Base-by-base conservation (phyloP, 2,888 invertebrate species). In the Alcis repandata region DNA sequence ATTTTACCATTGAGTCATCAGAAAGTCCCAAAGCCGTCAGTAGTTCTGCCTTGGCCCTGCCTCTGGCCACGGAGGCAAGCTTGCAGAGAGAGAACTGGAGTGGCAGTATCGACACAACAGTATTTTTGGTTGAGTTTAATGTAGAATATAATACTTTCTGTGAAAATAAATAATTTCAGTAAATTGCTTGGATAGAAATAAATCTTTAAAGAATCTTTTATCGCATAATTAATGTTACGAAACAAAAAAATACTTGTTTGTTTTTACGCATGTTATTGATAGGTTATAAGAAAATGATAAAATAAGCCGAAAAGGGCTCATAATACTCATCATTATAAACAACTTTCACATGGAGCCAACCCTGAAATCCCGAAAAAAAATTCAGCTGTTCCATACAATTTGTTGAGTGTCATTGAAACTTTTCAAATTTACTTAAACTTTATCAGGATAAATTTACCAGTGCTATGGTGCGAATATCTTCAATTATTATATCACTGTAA, bases 51-150 rank as follows among this genome's bases (percentile, higher is more conserved):
- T 79, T 84, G 0, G 85, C 69, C 0, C 63, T 48, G 0, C 80
- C 83, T 0, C 66, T 60, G 0, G 89, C 85, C 0, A 79, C 54
- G 0, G 77, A 67, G 0, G 84, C 82, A 0, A 90, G 69, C 67
- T 88, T 88, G 67, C 86, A 87, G 0, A 90, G 59, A 0, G 83
- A 60, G 1, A 87, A 68, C 0, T 80, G 79, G 0, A 89, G 63
- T 0, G 80, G 67, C 0, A 87, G 53, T 0, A 82, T 68, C 0
- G 88, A 84, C 0, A 85, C 77, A 1, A 81, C 82, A 52, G 79
- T 61, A 43, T 76, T 88, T 36, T 59, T 63, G 0, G 65, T 72
- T 1, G 63, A 43, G 9, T 58, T 58, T 1, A 75, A 67, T n/a
- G 76, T 78, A 0, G 67, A 60, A 41, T 63, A 68, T 0, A 89